These are phyloP conservation scores for Poecilus cupreus DNA, from an alignment of 2,888 invertebrate species.

Conservation along the genomic window DNA sequence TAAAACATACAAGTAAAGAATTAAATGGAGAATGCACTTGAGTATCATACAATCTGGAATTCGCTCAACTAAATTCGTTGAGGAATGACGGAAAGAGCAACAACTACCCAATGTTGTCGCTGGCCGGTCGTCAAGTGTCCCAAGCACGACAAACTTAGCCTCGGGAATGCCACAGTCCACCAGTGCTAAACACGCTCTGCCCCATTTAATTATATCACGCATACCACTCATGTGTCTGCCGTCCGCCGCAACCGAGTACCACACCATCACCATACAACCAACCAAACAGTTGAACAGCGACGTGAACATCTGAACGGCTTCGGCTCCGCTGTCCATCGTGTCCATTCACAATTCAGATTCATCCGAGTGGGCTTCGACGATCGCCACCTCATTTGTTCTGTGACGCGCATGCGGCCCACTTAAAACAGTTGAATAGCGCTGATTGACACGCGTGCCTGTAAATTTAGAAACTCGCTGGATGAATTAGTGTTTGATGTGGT, in stretches of 20 bases:
- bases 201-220: slow-evolving; percentile 49
- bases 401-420: background rate
- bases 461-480: slow-evolving; percentile 10
- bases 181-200: background rate
- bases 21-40: no score
- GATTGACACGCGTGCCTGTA: slow-evolving; percentile 6
- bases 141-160: background rate
- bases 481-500: background rate
- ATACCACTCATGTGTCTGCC: slow-evolving; percentile 27
- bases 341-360: slow-evolving; percentile 38
- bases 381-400: slow-evolving; percentile 40
- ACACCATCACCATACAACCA: no score
- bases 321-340: background rate
- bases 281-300: background rate
- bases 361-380: background rate
- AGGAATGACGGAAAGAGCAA: no score
- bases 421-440: slow-evolving; percentile 28
- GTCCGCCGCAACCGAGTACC: background rate
- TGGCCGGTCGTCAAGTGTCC: background rate
- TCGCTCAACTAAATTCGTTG: no score
- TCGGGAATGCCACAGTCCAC: background rate
- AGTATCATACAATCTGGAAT: no score
- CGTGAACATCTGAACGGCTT: background rate
- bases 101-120: background rate
- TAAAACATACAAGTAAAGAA: no score